Evolutionary conservation across 2,888 invertebrate genomes (phyloP).

Genomic region (Deroplatys truncata): DNA sequence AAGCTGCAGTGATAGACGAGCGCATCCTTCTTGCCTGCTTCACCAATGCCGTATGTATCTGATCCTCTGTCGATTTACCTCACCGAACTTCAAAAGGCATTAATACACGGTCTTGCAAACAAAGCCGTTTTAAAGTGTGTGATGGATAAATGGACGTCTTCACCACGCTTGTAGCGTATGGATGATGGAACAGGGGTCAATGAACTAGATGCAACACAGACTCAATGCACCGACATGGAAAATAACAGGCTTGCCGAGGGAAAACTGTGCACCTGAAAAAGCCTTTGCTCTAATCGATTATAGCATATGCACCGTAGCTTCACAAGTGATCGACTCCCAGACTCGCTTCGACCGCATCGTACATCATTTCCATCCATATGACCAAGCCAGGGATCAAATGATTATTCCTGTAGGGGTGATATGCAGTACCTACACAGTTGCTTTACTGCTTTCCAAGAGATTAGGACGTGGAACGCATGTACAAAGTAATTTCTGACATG

Average conservation of each 20-base stretch:
- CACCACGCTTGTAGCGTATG: not conserved
- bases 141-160: not conserved
- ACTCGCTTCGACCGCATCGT: not conserved
- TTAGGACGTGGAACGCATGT: too few relatives aligned
- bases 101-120: not conserved
- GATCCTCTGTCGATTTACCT: not conserved
- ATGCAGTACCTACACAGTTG: too few relatives aligned
- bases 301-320: not conserved
- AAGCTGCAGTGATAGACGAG: too few relatives aligned
- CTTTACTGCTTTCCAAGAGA: too few relatives aligned
- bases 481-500: too few relatives aligned
- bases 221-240: not conserved
- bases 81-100: not conserved
- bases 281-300: not conserved
- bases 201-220: not conserved
- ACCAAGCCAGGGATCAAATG: not conserved
- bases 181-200: not conserved
- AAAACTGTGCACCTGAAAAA: not conserved
- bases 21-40: too few relatives aligned
- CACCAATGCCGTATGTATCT: not conserved
- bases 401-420: not conserved
- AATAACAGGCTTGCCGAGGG: not conserved
- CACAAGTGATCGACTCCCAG: not conserved
- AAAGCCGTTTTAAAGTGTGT: not conserved
- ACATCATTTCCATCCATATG: not conserved